phyloP scores from a whole-genome alignment of 2,113 vertebrate genomes.

The Australoheros scitulus region DNA sequence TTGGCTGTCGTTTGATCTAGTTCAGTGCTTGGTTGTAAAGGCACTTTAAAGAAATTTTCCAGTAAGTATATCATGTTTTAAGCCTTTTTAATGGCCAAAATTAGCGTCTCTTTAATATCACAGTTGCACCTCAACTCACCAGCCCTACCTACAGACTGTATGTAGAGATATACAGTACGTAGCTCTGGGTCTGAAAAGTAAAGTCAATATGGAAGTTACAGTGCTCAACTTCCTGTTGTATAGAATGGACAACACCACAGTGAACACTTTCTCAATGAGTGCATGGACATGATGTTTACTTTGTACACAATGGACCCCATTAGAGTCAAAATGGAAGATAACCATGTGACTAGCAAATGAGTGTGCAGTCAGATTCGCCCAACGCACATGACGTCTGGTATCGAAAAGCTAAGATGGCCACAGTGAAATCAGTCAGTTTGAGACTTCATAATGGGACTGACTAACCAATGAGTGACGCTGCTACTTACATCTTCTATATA shows the following conservation, averaged over 20 bases:
- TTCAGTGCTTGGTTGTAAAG: no score
- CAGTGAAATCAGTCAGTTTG: no score
- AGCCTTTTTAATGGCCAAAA: no score
- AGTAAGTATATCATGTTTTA: no score
- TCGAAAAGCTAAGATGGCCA: neutral
- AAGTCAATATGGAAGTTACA: neutral
- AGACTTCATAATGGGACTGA: neutral
- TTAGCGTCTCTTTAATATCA: no score
- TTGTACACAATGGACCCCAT: neutral
- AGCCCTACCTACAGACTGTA: no score
- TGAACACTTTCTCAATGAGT: neutral
- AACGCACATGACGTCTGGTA: neutral
- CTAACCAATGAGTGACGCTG: neutral
- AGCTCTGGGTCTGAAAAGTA: neutral
- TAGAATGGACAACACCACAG: neutral
- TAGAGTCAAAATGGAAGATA: neutral
- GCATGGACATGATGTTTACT: neutral
- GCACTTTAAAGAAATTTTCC: no score
- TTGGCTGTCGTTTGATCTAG: no score
- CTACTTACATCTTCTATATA: fast-evolving
- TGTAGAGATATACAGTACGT: no score
- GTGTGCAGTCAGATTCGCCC: neutral
- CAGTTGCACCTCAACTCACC: no score
- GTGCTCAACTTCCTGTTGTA: no score
- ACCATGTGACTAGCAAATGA: neutral